Evolutionary conservation across 2,797 vertebrate genomes (phyloP).

Genomic region (Syngnathus rostellatus): DNA sequence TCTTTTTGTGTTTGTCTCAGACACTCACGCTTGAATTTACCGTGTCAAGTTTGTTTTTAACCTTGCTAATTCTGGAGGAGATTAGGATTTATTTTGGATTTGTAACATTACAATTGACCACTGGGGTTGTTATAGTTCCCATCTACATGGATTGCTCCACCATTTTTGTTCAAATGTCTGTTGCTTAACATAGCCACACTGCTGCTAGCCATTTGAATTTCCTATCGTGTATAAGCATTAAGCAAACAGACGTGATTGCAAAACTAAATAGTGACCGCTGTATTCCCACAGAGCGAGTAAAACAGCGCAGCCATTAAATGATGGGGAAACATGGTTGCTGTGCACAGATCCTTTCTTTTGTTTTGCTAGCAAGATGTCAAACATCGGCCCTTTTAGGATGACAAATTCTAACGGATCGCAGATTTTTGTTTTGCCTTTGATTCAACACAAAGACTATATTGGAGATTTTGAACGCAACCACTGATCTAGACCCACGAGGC

Average conservation of each 20-base stretch:
- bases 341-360: background rate
- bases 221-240: too few species aligned
- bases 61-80: too few species aligned
- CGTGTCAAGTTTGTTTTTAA: background rate
- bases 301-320: background rate
- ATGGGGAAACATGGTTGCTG: background rate
- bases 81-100: too few species aligned
- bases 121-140: too few species aligned
- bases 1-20: constrained; percentile 23
- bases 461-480: background rate
- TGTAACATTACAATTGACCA: too few species aligned
- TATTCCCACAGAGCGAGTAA: background rate
- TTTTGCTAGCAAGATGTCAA: background rate
- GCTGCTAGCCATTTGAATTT: too few species aligned
- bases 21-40: constrained; percentile 8
- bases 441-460: background rate
- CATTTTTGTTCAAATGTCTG: too few species aligned
- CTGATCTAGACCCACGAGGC: background rate
- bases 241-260: too few species aligned
- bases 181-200: too few species aligned
- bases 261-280: background rate
- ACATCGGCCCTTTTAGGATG: background rate
- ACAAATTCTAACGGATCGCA: background rate
- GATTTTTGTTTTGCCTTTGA: background rate
- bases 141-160: too few species aligned